phyloP scores from a whole-genome alignment of 2,113 vertebrate species.

The Vombatus ursinus region DNA sequence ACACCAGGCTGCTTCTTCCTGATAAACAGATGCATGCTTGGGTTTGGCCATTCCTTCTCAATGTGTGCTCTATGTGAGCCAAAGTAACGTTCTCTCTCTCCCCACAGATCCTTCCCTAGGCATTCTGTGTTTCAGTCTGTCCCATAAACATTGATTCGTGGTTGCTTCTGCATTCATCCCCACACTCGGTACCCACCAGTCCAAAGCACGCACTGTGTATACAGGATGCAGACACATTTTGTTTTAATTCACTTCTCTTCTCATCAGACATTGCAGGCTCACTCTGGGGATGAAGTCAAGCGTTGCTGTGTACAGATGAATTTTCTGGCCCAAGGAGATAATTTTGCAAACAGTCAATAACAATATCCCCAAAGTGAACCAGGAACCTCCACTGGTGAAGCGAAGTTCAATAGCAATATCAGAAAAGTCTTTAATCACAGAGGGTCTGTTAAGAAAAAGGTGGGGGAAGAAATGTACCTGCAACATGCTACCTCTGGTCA shows the following conservation, averaged over 20 bases:
- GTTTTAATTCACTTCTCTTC: slow-evolving; percentile 72
- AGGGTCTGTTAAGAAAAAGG: slow-evolving; percentile 66
- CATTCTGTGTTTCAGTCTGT: neutral
- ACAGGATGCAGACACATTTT: slow-evolving; percentile 57
- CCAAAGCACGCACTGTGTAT: neutral
- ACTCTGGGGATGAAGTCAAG: slow-evolving; percentile 61
- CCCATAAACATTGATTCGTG: neutral
- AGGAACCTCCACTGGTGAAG: slow-evolving; percentile 70
- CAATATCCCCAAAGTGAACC: slow-evolving; percentile 68
- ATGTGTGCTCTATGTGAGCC: neutral
- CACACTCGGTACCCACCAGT: neutral
- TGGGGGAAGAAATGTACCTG: slow-evolving; percentile 57
- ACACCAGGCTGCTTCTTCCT: neutral
- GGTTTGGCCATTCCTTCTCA: neutral
- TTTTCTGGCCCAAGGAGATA: slow-evolving; percentile 75
- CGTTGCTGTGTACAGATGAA: slow-evolving; percentile 69
- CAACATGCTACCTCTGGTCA: neutral
- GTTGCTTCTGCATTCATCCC: neutral
- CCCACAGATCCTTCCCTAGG: neutral
- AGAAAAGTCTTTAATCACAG: slow-evolving; percentile 68
- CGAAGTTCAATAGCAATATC: slow-evolving; percentile 73
- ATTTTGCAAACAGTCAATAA: slow-evolving; percentile 73
- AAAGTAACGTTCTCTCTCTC: neutral
- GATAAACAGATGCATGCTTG: neutral
- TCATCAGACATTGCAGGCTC: slow-evolving; percentile 50